These are phyloP conservation scores for Cremastinae sp. DNA, from an alignment of 2,888 invertebrate species.

Conservation along the genomic window DNA sequence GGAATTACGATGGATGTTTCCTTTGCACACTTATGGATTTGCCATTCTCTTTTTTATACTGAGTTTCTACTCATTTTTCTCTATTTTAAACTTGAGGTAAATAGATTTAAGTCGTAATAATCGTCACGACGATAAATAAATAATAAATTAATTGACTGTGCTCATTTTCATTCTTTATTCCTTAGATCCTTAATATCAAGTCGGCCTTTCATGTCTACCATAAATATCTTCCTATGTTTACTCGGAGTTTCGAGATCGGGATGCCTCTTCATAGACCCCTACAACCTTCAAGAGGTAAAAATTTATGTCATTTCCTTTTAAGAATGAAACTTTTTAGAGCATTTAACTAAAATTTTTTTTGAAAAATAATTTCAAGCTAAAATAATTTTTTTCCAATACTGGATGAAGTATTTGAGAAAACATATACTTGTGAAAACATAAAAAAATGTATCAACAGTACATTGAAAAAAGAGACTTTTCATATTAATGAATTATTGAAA, in stretches of 20 bases:
- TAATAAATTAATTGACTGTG: too few relatives aligned
- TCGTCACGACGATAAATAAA: too few relatives aligned
- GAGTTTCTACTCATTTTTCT: conserved; percentile 82
- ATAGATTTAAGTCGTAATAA: too few relatives aligned
- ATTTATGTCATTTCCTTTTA: conserved; percentile 9
- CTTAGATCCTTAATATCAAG: conserved; percentile 82
- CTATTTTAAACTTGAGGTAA: conserved; percentile 82
- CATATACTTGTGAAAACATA: too few relatives aligned
- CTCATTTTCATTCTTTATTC: not conserved
- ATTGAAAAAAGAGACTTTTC: too few relatives aligned
- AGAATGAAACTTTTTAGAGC: too few relatives aligned
- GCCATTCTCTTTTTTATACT: conserved; percentile 82
- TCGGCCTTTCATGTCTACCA: conserved; percentile 82
- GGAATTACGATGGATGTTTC: conserved; percentile 81
- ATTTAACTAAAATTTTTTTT: too few relatives aligned
- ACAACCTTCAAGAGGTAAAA: conserved; percentile 81
- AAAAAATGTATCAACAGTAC: too few relatives aligned
- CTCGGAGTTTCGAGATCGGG: conserved; percentile 81
- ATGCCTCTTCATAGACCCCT: conserved; percentile 83
- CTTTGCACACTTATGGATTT: conserved; percentile 82
- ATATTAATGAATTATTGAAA: too few relatives aligned
- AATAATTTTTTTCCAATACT: too few relatives aligned
- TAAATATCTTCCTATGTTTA: conserved; percentile 82
- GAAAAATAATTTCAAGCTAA: too few relatives aligned
- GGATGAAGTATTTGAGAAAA: too few relatives aligned